A percentile compares a stretch with the other conserved stretches of the same genome.
Evolutionary conservation across 2,888 invertebrate genomes (phyloP).

Genomic region (Leptothorax acervorum): DNA sequence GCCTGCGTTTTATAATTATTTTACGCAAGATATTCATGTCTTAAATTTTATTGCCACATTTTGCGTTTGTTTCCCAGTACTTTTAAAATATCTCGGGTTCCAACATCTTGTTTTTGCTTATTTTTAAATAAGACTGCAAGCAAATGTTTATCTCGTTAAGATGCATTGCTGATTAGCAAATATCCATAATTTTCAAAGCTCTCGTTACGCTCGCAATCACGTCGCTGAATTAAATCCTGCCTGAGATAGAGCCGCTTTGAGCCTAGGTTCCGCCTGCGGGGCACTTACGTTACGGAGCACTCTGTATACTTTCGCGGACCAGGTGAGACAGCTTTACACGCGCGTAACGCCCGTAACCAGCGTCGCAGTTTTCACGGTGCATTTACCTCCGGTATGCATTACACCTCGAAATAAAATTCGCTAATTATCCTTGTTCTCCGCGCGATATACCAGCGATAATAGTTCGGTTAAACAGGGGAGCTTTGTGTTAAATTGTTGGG

Average conservation of each 20-base stretch:
- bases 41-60: not conserved
- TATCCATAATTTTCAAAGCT: constrained; percentile 48
- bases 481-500: constrained; percentile 31
- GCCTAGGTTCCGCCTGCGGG: constrained; percentile 37
- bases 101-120: not conserved
- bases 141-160: constrained; percentile 45
- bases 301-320: constrained; percentile 37
- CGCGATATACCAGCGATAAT: constrained; percentile 22
- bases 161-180: constrained; percentile 37
- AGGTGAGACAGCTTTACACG: constrained; percentile 22
- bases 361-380: constrained; percentile 29
- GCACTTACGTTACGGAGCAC: constrained; percentile 44
- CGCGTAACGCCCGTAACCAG: constrained; percentile 1
- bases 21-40: not conserved
- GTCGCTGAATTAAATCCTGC: constrained; percentile 43
- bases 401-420: constrained; percentile 41
- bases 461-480: constrained; percentile 18
- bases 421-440: constrained; percentile 14
- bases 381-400: constrained; percentile 28
- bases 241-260: constrained; percentile 42
- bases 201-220: constrained; percentile 43
- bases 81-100: not conserved
- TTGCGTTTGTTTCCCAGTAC: no score
- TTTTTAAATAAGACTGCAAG: not conserved
- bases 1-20: not conserved